phyloP scores from a whole-genome alignment of 2,113 vertebrate genomes.

The Sylvia atricapilla region DNA sequence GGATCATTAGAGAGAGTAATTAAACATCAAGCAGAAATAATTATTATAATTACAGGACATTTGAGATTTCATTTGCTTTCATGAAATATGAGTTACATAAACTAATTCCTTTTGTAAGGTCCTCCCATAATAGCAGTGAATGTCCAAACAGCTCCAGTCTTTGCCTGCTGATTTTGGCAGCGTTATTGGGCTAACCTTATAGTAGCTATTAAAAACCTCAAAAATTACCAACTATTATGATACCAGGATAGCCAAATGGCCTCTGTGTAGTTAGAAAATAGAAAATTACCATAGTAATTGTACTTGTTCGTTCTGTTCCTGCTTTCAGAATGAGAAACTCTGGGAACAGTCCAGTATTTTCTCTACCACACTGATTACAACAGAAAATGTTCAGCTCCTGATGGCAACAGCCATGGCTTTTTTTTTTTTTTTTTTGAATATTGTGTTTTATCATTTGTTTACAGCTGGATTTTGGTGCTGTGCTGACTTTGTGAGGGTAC shows the following conservation, averaged over 20 bases:
- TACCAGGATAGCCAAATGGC: conserved; percentile 7
- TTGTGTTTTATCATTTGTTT: not conserved
- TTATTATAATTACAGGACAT: conserved; percentile 56
- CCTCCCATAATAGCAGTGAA: not conserved
- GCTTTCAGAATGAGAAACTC: not conserved
- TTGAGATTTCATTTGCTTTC: conserved; percentile 48
- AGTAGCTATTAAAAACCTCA: conserved; percentile 29
- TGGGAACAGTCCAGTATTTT: not conserved
- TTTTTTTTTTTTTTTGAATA: not conserved
- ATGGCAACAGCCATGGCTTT: not conserved
- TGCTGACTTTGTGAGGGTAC: not conserved
- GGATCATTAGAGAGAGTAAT: conserved; percentile 56
- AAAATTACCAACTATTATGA: conserved; percentile 32
- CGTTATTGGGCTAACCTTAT: not conserved
- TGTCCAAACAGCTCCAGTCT: conserved; percentile 6
- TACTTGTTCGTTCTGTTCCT: not conserved
- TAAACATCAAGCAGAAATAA: conserved; percentile 64
- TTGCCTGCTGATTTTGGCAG: conserved; percentile 40
- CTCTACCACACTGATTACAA: not conserved
- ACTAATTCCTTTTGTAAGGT: conserved; percentile 14
- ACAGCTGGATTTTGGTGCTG: not conserved
- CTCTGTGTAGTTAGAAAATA: not conserved
- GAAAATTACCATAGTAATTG: conserved; percentile 34
- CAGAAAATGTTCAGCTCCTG: not conserved
- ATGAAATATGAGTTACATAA: conserved; percentile 44